Conservation (phyloP, 2,797 vertebrate genomes). For the Platyrinchus mystaceus region DNA sequence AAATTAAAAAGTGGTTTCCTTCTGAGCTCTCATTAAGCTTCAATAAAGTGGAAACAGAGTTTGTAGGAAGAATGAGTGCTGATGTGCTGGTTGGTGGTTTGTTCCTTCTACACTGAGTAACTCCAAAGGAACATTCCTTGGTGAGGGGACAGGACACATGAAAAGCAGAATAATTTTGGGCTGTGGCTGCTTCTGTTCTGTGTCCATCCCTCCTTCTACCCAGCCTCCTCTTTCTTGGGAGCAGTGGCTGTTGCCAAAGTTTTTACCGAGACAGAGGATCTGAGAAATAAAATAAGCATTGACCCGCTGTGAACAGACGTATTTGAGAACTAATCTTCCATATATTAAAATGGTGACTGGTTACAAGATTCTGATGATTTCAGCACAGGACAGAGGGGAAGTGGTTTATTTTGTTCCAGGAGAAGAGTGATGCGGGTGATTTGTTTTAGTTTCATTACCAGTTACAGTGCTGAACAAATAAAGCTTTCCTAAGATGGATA, state of each 20-base stretch:
- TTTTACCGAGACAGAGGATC: background rate
- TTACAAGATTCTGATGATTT: background rate
- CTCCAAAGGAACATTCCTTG: background rate
- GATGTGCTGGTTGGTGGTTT: background rate
- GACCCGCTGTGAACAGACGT: rapidly evolving
- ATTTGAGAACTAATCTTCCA: background rate
- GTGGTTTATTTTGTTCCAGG: background rate
- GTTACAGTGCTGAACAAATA: background rate
- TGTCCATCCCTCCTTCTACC: background rate
- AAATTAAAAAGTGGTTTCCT: background rate
- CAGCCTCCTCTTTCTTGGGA: background rate
- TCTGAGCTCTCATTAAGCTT: background rate
- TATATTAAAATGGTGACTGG: background rate
- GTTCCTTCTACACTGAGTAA: rapidly evolving
- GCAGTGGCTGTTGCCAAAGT: background rate
- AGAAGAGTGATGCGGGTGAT: background rate
- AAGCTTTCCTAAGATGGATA: background rate
- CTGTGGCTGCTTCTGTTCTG: background rate
- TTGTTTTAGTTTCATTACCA: background rate
- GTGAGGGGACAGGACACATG: rapidly evolving
- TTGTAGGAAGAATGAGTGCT: background rate
- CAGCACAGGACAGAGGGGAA: background rate
- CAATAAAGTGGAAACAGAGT: rapidly evolving
- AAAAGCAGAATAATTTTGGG: background rate
- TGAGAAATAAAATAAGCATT: background rate